Evolutionary conservation across 2,888 invertebrate genomes (phyloP), one percentile per base, ranked within the genome.

Genomic region (Prosopocoilus inquinatus): DNA sequence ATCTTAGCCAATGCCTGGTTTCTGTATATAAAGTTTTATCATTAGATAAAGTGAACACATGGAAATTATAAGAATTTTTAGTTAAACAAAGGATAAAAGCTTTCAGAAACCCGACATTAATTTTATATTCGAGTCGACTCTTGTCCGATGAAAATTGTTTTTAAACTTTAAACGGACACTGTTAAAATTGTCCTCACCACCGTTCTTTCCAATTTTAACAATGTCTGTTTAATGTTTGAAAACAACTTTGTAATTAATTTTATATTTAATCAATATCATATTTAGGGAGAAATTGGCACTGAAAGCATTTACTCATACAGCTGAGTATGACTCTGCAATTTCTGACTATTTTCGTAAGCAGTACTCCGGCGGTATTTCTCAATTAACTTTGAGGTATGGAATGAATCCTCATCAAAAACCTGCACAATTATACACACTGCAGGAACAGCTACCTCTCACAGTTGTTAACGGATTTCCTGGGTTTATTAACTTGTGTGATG

Each of bases 361-460:
- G 74, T 97, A 91, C 75, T 89, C 91, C 1, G 76, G 82, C 2
- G 88, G 87, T 1, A 80, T 83, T 2, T 87, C 94, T 0, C 95
- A 95, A 72, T 71, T 96, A 47, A 87, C 90, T 0, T 80, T 97
- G 44, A 84, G 96, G 68, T 98, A 99, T 77, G 98, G 89, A 51
- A 96, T 96, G 94, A 98, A 98, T 78, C 98, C 98, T 0, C 98
- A 98, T 74, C 98, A 98, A 74, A 94, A 94, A 73, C 96, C 96
- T 0, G 96, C 96, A 0, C 96, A 96, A 71, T 80, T 97, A 4
- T 96, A 86, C 75, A 94, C 94, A 0, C 89, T 86, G 0, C 76
- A 87, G 15, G 82, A 88, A 50, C 81, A 87, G 49, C 80, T 98
- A 50, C 98, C 98, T 0, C 76, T 98, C 4, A 89, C 81, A 61